phyloP scores from a whole-genome alignment of 2,113 vertebrate genomes.

The Phocoena sinus region DNA sequence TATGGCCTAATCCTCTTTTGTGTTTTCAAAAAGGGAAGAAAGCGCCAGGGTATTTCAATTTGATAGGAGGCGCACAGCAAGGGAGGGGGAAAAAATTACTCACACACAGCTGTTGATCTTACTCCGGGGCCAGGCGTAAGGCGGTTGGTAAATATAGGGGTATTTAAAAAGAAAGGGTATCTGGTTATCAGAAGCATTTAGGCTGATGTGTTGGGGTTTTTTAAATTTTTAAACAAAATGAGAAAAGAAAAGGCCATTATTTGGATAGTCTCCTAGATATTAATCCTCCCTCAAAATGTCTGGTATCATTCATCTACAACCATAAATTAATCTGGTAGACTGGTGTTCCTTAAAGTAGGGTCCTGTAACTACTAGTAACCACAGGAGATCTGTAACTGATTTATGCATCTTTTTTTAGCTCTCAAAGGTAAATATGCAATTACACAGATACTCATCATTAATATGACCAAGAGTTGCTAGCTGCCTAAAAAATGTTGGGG shows the following conservation, averaged over 20 bases:
- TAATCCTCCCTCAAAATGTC: slow-evolving; percentile 22
- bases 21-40: slow-evolving; percentile 64
- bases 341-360: not conserved
- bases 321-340: not conserved
- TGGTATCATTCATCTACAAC: not conserved
- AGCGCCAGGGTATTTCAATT: slow-evolving; percentile 55
- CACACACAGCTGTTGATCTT: slow-evolving; percentile 27
- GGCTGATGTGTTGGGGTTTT: not conserved
- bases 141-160: not conserved
- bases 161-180: not conserved
- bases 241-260: not conserved
- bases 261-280: not conserved
- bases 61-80: slow-evolving; percentile 33
- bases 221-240: not conserved
- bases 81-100: not conserved
- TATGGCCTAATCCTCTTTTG: slow-evolving; percentile 69
- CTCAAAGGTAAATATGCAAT: not conserved
- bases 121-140: not conserved
- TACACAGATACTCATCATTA: not conserved
- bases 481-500: not conserved
- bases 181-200: not conserved
- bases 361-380: not conserved
- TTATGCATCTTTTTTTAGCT: not conserved
- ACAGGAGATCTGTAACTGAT: not conserved
- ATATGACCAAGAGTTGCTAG: not conserved